Conservation (phyloP, 2,888 invertebrate genomes). For the Stegophylla sp. region DNA sequence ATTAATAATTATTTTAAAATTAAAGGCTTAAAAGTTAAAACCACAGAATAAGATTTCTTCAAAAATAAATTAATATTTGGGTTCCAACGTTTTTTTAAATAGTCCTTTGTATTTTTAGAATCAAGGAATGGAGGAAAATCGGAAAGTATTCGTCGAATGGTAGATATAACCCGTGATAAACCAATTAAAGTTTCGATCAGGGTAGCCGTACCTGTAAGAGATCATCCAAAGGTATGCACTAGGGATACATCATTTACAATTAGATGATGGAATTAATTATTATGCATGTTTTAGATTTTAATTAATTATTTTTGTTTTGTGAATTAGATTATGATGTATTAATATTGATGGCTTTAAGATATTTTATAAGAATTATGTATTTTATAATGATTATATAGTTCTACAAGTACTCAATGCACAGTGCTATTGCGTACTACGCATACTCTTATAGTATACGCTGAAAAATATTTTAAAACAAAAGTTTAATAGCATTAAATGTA, state of each 20-base stretch:
- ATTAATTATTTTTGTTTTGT: conserved; percentile 25
- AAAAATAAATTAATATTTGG: no score
- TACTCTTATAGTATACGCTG: no score
- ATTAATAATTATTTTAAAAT: no score
- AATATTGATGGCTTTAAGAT: background rate
- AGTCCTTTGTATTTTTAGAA: conserved; percentile 29
- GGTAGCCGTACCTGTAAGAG: conserved; percentile 84
- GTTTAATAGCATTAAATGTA: no score
- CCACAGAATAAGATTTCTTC: no score
- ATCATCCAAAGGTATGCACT: conserved; percentile 75
- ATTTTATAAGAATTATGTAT: background rate
- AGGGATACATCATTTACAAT: conserved; percentile 54
- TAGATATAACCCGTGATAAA: conserved; percentile 85
- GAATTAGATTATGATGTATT: background rate
- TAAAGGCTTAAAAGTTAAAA: no score
- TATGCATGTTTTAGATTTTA: conserved; percentile 31
- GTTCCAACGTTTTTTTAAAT: background rate
- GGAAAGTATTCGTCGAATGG: conserved; percentile 67
- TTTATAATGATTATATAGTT: background rate
- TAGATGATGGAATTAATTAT: conserved; percentile 36
- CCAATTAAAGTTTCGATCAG: conserved; percentile 86
- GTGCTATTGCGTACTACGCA: no score
- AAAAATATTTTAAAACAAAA: no score
- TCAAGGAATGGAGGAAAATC: conserved; percentile 37
- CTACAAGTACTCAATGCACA: no score